Evolutionary conservation across 2,113 vertebrate species (phyloP).

Genomic region (Callipepla squamata): DNA sequence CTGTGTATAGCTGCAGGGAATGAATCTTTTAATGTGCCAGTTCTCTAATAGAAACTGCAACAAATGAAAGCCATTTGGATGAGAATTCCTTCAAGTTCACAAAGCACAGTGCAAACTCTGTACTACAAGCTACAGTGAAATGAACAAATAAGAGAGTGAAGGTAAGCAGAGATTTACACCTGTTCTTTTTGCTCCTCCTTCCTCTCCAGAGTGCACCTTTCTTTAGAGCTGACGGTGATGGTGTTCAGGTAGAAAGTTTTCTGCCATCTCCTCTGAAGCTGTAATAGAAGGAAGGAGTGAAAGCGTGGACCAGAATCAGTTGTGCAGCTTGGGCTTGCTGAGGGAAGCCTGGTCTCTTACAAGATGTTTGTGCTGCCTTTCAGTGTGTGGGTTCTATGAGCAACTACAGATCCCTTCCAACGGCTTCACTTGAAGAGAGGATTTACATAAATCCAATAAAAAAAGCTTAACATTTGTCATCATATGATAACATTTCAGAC

Average conservation of each 20-base stretch:
- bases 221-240: not conserved
- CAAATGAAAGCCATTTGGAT: not conserved
- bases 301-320: not conserved
- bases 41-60: not conserved
- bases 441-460: slow-evolving; percentile 71
- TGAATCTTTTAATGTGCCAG: not conserved
- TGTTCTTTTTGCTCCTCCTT: not conserved
- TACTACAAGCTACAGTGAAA: not conserved
- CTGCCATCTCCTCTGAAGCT: not conserved
- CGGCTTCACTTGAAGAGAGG: slow-evolving; percentile 53
- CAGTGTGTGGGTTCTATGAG: slow-evolving; percentile 1
- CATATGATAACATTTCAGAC: slow-evolving; percentile 70
- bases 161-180: not conserved
- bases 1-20: not conserved
- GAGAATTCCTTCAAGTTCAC: not conserved
- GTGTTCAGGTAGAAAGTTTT: not conserved
- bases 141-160: not conserved
- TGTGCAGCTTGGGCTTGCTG: not conserved
- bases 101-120: not conserved
- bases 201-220: not conserved
- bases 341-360: not conserved
- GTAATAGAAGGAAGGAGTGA: not conserved
- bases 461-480: slow-evolving; percentile 69
- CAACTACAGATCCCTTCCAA: slow-evolving; percentile 27
- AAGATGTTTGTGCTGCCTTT: slow-evolving; percentile 2